Evolutionary conservation across 2,888 invertebrate genomes (phyloP).

Genomic region (Folsomia candida): DNA sequence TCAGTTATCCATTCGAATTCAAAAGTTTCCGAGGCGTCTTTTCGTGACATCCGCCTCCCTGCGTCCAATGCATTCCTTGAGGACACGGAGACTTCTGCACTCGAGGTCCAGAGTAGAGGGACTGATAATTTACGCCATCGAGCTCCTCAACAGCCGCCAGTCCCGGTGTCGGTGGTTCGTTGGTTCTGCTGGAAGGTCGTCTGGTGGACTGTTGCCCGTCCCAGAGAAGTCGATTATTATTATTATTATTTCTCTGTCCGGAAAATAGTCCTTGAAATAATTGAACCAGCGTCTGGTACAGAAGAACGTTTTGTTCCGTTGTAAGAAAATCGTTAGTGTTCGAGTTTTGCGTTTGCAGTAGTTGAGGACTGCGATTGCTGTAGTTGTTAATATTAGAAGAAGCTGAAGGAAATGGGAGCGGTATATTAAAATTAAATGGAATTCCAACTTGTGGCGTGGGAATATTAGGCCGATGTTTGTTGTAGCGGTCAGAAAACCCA

Average conservation of each 20-base stretch:
- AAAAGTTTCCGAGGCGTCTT: background rate
- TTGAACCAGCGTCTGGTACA: background rate
- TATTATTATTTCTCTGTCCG: too few species aligned
- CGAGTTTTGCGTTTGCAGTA: background rate
- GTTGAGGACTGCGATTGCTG: background rate
- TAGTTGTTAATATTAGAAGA: background rate
- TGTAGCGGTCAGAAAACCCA: background rate
- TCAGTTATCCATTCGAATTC: conserved; percentile 2
- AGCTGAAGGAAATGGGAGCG: background rate
- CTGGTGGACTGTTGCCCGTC: background rate
- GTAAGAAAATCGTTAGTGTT: background rate
- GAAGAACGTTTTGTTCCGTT: background rate
- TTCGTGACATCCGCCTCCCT: background rate
- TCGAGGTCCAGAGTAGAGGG: background rate
- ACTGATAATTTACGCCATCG: background rate
- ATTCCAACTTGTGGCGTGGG: background rate
- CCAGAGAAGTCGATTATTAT: background rate
- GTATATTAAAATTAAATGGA: background rate
- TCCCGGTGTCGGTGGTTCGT: background rate
- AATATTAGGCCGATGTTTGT: background rate
- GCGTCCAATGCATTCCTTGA: background rate
- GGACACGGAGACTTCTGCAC: background rate
- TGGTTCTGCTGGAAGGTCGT: background rate
- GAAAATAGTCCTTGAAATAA: background rate
- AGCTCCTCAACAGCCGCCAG: background rate